These are phyloP conservation scores for Proctacanthus coquilletti DNA, from an alignment of 1,140 invertebrate species.

Conservation along the genomic window DNA sequence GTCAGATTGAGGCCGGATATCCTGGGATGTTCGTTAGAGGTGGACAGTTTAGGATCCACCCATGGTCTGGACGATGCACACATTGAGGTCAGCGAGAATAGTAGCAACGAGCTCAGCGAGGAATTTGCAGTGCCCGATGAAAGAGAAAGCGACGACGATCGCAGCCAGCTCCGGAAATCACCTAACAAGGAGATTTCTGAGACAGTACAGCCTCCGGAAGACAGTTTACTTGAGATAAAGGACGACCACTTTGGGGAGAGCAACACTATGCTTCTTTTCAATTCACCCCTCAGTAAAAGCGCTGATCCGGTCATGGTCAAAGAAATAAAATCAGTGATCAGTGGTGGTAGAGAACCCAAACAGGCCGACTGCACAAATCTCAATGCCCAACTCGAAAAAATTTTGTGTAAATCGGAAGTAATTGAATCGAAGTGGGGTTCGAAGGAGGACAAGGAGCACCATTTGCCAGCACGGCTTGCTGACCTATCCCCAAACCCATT, in stretches of 20 bases:
- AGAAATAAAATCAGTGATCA: too few species aligned
- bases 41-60: too few species aligned
- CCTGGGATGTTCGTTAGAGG: too few species aligned
- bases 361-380: too few species aligned
- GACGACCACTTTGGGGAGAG: slow-evolving; percentile 29
- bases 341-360: too few species aligned
- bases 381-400: background rate
- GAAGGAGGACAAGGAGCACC: background rate
- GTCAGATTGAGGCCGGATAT: slow-evolving; percentile 49
- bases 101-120: too few species aligned
- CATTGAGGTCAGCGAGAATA: too few species aligned
- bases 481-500: background rate
- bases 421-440: background rate
- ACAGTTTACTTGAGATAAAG: slow-evolving; percentile 19
- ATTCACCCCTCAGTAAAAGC: slow-evolving; percentile 19
- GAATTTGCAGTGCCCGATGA: too few species aligned
- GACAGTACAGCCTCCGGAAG: background rate
- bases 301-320: slow-evolving; percentile 20
- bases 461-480: background rate
- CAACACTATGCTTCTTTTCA: slow-evolving; percentile 15
- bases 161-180: background rate
- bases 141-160: background rate
- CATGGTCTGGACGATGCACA: too few species aligned
- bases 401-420: background rate
- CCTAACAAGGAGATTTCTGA: too few species aligned